phyloP scores from a whole-genome alignment of 2,888 invertebrate genomes.

The Tenthredo amoena region DNA sequence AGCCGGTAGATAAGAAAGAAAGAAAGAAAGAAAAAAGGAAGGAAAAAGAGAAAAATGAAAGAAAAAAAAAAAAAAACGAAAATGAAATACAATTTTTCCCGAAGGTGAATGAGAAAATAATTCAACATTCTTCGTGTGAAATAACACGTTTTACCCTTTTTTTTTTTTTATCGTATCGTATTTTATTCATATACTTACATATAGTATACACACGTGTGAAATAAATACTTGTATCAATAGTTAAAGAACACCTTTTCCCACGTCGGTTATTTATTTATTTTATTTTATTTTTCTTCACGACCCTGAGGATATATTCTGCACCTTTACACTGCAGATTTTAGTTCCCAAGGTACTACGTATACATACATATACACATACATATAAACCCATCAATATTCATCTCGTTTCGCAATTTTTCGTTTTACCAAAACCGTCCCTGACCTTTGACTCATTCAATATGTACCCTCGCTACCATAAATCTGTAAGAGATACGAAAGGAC shows the following conservation, averaged over 20 bases:
- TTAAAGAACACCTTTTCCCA: not conserved
- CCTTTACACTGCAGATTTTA: not conserved
- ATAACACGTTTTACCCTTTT: not conserved
- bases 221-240: not conserved
- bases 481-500: not conserved
- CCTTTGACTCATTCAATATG: not conserved
- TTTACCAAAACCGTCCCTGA: conserved; percentile 20
- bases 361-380: not conserved
- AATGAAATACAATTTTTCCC: not conserved
- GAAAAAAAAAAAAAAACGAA: not conserved
- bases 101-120: too few species aligned
- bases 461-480: not conserved
- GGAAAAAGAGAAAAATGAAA: not conserved
- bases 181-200: not conserved
- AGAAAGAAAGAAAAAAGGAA: not conserved
- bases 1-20: not conserved
- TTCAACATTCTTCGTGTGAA: not conserved
- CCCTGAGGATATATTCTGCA: not conserved
- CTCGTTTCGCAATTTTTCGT: not conserved
- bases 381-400: conserved; percentile 3
- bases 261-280: not conserved
- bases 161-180: not conserved
- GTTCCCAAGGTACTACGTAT: not conserved
- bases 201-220: not conserved
- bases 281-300: not conserved